Percentiles rank a stretch among this genome's conserved stretches.
phyloP scores from a whole-genome alignment of 2,888 invertebrate genomes.

The Trileptium ribeirensis region DNA sequence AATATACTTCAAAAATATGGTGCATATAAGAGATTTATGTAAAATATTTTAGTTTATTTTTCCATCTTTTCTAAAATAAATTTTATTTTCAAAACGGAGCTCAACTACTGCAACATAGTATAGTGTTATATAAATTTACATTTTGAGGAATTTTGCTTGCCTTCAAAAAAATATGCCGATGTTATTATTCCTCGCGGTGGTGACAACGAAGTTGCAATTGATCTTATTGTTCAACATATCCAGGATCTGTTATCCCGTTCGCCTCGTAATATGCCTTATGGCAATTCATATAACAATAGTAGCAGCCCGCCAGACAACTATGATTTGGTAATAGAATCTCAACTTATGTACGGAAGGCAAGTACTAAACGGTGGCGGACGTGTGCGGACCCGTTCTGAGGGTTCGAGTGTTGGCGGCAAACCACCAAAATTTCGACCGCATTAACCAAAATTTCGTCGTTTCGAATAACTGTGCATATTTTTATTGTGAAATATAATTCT shows the following conservation, averaged over 20 bases:
- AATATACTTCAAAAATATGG: no score
- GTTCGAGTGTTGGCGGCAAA: background rate
- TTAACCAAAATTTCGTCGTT: no score
- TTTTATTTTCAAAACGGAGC: no score
- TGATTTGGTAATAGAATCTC: no score
- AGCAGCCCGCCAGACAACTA: background rate
- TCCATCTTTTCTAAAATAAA: no score
- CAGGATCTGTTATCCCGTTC: constrained; percentile 63
- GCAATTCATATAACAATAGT: background rate
- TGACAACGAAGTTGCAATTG: constrained; percentile 90
- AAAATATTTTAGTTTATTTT: no score
- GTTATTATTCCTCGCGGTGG: constrained; percentile 97
- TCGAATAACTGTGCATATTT: no score
- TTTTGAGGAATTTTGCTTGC: constrained; percentile 56
- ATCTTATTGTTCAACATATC: constrained; percentile 92
- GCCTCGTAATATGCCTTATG: background rate
- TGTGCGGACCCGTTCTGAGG: background rate
- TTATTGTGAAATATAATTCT: no score
- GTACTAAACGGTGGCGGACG: background rate
- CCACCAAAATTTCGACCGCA: background rate
- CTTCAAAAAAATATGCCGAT: constrained; percentile 99
- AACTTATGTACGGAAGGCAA: background rate
- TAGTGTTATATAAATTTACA: no score
- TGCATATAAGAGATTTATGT: no score
- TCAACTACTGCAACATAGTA: no score